Evolutionary conservation across 2,888 invertebrate genomes (phyloP).

Genomic region (Acanthosepion esculentum): DNA sequence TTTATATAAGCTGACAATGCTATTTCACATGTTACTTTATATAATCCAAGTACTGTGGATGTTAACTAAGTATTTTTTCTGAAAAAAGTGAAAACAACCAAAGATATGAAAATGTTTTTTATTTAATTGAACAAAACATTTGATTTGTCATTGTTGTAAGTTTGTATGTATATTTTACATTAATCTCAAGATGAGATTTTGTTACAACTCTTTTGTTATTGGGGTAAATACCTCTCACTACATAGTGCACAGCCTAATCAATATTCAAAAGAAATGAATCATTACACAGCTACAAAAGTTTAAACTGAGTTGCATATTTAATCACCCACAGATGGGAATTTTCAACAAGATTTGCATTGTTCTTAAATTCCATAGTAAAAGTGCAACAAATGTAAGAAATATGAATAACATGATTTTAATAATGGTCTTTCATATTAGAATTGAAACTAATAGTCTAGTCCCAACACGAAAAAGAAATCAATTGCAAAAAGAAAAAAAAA

Average conservation of each 20-base stretch:
- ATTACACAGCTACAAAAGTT: background rate
- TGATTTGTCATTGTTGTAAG: background rate
- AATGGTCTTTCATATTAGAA: background rate
- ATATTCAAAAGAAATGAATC: background rate
- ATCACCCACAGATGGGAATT: background rate
- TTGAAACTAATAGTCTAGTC: background rate
- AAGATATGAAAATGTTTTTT: conserved; percentile 6
- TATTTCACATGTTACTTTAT: too few species aligned
- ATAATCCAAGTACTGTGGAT: too few species aligned
- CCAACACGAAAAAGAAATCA: background rate
- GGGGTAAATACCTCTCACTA: background rate
- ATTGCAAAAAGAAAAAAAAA: background rate
- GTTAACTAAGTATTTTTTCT: background rate
- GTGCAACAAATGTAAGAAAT: background rate
- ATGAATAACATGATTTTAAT: conserved; percentile 21
- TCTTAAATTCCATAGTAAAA: background rate
- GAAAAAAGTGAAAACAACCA: background rate
- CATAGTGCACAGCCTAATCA: conserved; percentile 21
- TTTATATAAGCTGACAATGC: too few species aligned
- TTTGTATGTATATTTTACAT: background rate
- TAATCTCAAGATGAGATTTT: background rate
- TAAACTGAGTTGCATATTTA: background rate
- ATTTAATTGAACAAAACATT: background rate
- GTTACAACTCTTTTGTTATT: background rate
- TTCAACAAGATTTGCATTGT: conserved; percentile 33